Percentiles rank a stretch among this genome's conserved stretches.
Evolutionary conservation across 1,140 invertebrate species (phyloP).

Genomic region (Drosophila subobscura): DNA sequence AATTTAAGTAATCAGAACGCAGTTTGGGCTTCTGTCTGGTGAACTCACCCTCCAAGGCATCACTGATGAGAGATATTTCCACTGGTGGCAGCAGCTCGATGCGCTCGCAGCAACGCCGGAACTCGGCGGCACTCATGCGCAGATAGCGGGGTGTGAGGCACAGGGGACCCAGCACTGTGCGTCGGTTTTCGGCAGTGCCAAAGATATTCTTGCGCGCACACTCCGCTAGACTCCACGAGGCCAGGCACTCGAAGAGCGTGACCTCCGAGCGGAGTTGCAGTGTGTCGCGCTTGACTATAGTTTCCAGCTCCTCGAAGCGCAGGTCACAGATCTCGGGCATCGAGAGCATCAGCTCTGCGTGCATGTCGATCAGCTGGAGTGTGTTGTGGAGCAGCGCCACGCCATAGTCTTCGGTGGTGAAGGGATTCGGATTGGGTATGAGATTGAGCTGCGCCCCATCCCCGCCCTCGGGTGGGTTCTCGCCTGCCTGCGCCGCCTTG

Average conservation of each 20-base stretch:
- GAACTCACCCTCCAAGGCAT: constrained; percentile 72
- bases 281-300: constrained; percentile 73
- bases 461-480: constrained; percentile 39
- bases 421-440: constrained; percentile 77
- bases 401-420: constrained; percentile 81
- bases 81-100: constrained; percentile 71
- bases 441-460: constrained; percentile 58
- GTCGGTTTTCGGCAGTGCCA: constrained; percentile 73
- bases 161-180: constrained; percentile 75
- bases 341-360: constrained; percentile 69
- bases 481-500: constrained; percentile 29
- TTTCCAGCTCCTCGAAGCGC: constrained; percentile 82
- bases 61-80: constrained; percentile 69
- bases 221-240: constrained; percentile 78
- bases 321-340: constrained; percentile 66
- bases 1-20: no score
- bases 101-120: constrained; percentile 74
- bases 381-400: constrained; percentile 78
- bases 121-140: constrained; percentile 67
- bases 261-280: constrained; percentile 76
- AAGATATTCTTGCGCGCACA: constrained; percentile 75
- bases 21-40: not conserved
- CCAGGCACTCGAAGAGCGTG: constrained; percentile 75
- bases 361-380: constrained; percentile 82
- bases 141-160: constrained; percentile 81